phyloP scores from a whole-genome alignment of 2,888 invertebrate genomes.

The Tethea ocularis region DNA sequence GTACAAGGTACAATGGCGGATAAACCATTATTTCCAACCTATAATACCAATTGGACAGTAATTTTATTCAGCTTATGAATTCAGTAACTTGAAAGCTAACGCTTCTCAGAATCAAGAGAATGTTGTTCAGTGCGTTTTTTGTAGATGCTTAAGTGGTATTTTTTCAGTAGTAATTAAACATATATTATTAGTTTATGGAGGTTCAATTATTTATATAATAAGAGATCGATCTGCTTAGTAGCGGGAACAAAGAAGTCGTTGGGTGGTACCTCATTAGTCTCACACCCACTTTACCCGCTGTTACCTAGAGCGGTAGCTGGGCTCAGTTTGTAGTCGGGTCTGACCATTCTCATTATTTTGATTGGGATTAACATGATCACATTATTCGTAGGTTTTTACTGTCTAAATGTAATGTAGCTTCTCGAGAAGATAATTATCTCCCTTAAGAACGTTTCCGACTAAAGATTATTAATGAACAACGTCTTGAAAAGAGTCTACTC shows the following conservation, averaged over 20 bases:
- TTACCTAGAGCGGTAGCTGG: not conserved
- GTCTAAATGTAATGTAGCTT: no score
- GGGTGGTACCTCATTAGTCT: not conserved
- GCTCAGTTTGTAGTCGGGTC: not conserved
- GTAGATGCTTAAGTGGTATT: not conserved
- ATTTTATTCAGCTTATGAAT: not conserved
- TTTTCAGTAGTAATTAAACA: not conserved
- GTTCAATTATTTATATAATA: not conserved
- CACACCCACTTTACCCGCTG: not conserved
- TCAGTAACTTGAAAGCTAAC: not conserved
- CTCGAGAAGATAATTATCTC: no score
- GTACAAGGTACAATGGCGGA: constrained; percentile 33
- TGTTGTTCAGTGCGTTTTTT: not conserved
- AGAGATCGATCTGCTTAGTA: not conserved
- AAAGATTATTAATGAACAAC: not conserved
- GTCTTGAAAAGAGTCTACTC: not conserved
- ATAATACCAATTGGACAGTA: no score
- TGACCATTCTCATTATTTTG: not conserved
- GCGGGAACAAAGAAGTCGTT: not conserved
- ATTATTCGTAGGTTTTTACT: not conserved
- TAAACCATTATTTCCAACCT: constrained; percentile 35
- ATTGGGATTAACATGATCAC: not conserved
- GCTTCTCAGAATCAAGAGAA: not conserved
- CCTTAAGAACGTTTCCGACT: not conserved
- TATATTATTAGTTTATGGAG: not conserved